phyloP scores from a whole-genome alignment of 2,888 invertebrate species.

The Coelinius sp. region DNA sequence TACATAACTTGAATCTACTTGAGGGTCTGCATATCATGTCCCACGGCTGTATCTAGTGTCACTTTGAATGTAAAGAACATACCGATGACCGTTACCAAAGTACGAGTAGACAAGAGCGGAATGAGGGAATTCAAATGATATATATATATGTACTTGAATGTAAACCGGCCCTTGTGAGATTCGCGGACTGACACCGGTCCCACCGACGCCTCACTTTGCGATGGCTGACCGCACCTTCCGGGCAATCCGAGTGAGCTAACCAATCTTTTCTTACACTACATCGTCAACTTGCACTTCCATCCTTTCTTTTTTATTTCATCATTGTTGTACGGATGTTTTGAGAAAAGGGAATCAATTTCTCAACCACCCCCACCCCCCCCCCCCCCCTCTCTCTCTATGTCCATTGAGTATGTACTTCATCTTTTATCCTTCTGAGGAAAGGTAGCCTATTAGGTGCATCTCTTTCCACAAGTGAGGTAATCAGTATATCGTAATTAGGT shows the following conservation, averaged over 20 bases:
- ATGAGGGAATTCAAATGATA: constrained; percentile 33
- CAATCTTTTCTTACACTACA: constrained; percentile 20
- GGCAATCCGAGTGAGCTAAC: constrained; percentile 57
- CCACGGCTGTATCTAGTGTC: constrained; percentile 43
- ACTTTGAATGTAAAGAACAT: constrained; percentile 18
- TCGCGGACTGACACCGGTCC: constrained; percentile 66
- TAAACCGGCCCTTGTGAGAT: constrained; percentile 71
- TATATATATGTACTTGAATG: constrained; percentile 61
- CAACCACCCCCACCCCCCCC: too few relatives aligned
- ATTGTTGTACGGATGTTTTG: neutral
- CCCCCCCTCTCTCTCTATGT: neutral
- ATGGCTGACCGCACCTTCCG: constrained; percentile 70
- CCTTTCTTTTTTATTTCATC: neutral
- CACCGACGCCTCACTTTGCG: constrained; percentile 61
- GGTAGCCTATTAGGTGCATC: neutral
- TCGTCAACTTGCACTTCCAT: neutral
- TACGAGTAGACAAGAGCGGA: constrained; percentile 24
- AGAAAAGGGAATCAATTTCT: neutral
- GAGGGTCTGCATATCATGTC: constrained; percentile 41
- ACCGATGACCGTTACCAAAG: constrained; percentile 18
- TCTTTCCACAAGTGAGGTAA: constrained; percentile 51
- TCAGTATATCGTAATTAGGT: constrained; percentile 63
- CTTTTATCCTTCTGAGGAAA: too few relatives aligned
- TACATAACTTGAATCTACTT: neutral
- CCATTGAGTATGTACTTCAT: neutral